Percentiles rank a stretch among this genome's conserved stretches.
Evolutionary conservation across 2,797 vertebrate genomes (phyloP).

Genomic region (Siniperca obscura): DNA sequence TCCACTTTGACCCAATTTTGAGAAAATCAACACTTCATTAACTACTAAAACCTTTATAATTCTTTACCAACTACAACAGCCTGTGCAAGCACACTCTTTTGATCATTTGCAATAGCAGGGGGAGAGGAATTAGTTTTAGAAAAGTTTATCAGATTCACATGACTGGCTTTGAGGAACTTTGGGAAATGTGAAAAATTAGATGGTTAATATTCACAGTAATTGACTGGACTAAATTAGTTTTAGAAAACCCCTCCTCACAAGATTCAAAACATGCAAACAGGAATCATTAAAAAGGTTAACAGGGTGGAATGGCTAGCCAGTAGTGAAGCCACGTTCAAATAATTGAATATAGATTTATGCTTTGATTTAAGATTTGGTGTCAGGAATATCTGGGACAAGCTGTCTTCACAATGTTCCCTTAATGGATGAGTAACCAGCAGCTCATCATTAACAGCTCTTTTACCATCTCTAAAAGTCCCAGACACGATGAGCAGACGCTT

Average conservation of each 20-base stretch:
- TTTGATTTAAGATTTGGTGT: slow-evolving; percentile 24
- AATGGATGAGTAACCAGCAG: slow-evolving; percentile 28
- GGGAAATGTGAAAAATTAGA: slow-evolving; percentile 26
- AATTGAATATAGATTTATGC: slow-evolving; percentile 12
- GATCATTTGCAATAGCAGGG: slow-evolving; percentile 39
- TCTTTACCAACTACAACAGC: neutral
- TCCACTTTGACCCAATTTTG: neutral
- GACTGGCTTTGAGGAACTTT: slow-evolving; percentile 57
- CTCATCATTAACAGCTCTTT: slow-evolving; percentile 37
- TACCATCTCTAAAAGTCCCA: slow-evolving; percentile 45
- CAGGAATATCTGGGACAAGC: slow-evolving; percentile 45
- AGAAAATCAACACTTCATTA: neutral
- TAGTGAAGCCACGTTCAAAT: slow-evolving; percentile 1
- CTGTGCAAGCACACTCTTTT: neutral
- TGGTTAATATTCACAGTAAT: slow-evolving; percentile 24
- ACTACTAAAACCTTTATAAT: neutral
- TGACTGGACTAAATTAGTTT: neutral
- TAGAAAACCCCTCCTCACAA: slow-evolving; percentile 8
- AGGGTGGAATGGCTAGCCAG: neutral
- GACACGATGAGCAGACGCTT: slow-evolving; percentile 13
- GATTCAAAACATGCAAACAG: neutral
- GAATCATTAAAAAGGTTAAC: slow-evolving; percentile 5
- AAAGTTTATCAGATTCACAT: slow-evolving; percentile 29
- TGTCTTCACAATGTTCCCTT: slow-evolving; percentile 39
- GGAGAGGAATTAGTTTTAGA: slow-evolving; percentile 5